Conservation (phyloP, 1,140 invertebrate genomes). For the Saxidomus purpurata region DNA sequence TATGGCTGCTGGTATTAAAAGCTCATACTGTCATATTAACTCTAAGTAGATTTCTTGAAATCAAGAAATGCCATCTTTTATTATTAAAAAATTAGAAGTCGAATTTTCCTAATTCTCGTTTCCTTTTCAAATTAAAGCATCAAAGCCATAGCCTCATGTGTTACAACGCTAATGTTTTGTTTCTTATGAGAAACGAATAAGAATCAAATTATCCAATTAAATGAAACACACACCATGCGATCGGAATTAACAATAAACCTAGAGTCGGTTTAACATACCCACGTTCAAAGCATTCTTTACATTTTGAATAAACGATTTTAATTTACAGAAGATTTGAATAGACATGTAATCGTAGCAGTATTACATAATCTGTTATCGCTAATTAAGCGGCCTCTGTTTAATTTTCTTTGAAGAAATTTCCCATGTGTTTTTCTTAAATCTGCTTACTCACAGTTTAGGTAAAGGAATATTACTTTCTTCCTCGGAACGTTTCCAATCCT, state of each 20-base stretch:
- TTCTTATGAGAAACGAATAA: slow-evolving; percentile 6
- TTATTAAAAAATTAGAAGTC: too few species aligned
- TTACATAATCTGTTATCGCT: background rate
- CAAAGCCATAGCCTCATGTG: background rate
- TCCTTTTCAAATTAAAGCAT: background rate
- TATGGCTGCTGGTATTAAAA: too few species aligned
- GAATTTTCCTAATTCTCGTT: too few species aligned
- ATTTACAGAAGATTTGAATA: background rate
- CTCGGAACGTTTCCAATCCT: too few species aligned
- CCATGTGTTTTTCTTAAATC: too few species aligned
- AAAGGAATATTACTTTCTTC: too few species aligned
- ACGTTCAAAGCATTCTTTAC: slow-evolving; percentile 10
- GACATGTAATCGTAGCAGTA: background rate
- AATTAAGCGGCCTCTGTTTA: background rate
- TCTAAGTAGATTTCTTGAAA: too few species aligned
- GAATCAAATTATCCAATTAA: background rate
- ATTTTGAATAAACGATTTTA: background rate
- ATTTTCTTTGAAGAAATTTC: too few species aligned
- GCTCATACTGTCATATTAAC: too few species aligned
- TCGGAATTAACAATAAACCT: background rate
- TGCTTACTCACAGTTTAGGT: too few species aligned
- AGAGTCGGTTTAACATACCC: slow-evolving; percentile 5
- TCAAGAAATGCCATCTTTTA: too few species aligned
- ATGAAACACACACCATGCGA: slow-evolving; percentile 46
- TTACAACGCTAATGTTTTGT: background rate